Evolutionary conservation across 2,113 vertebrate species (phyloP), one percentile per base, ranked within the genome.

Genomic region (Numenius arquata): DNA sequence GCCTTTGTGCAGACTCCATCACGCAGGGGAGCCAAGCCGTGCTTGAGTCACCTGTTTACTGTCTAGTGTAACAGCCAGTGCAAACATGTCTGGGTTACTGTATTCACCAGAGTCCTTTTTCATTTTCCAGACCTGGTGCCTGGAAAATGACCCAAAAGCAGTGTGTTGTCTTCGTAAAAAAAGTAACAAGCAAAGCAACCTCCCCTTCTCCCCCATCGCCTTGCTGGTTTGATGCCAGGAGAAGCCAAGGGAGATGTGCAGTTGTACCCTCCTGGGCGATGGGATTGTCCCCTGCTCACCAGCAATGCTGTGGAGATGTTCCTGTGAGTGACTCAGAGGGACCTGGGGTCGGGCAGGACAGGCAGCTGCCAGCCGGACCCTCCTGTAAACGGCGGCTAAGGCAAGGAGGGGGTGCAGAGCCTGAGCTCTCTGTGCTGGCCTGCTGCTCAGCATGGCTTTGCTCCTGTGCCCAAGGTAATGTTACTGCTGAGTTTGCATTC

Each of bases 51-150:
- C 93, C 92, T 90, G 95, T 97, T 79, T 96, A 93, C 90, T 94
- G 91, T 94, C 96, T 95, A 95, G 96, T 81, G 94, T 52, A 96
- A 91, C 90, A 96, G 96, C 96, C 96, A 94, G 94, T 97, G 95
- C 95, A 95, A 93, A 96, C 95, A 94, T 92, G 72, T 94, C 90
- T 96, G 95, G 58, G 47, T 90, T 90, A 81, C 94, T 94, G 80
- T 94, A 95, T 73, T 94, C 94, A 94, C 65, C 94, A 82, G 81
- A 92, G 94, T 53, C 90, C 94, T 94, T 87, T 94, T 66, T 89
- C 89, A 89, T 91, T 95, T 89, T 96, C 94, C 94, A 32, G 92
- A 92, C 81, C 92, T 83, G 83, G 47, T 82, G 89, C 80, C 95
- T 97, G 94, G 75, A 90, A 86, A 96, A 82, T 90, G 95, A 96